These are phyloP conservation scores for Rhingia campestris DNA, from an alignment of 2,888 invertebrate genomes.

Conservation along the genomic window DNA sequence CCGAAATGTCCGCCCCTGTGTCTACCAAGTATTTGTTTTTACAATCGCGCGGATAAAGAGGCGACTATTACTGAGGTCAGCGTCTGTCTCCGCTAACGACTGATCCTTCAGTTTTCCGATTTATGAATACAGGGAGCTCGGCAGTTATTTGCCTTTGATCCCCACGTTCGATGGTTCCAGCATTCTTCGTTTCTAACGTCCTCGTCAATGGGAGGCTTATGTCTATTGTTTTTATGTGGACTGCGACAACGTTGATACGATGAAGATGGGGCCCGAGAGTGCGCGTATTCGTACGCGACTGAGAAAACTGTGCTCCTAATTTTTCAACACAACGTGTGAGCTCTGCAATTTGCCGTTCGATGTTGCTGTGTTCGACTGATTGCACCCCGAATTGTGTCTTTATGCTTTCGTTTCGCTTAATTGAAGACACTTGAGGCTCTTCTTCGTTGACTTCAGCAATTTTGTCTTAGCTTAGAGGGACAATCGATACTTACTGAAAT, in stretches of 20 bases:
- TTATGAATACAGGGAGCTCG: background rate
- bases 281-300: background rate
- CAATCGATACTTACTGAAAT: constrained; percentile 53
- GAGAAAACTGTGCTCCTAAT: background rate
- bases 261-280: background rate
- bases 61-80: constrained; percentile 4
- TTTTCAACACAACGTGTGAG: background rate
- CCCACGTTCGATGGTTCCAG: background rate
- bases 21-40: background rate
- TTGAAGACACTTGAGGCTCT: background rate
- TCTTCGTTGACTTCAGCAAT: constrained; percentile 25
- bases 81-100: background rate
- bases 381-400: background rate
- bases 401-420: background rate
- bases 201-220: background rate
- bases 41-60: background rate
- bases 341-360: background rate
- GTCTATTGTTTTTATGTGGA: background rate
- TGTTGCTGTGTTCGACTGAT: background rate
- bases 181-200: background rate
- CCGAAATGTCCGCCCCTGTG: no score
- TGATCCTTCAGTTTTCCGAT: constrained; percentile 5
- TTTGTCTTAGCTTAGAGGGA: constrained; percentile 34
- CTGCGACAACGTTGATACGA: background rate
- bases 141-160: background rate